Evolutionary conservation across 2,113 vertebrate genomes (phyloP), one percentile per base, ranked within the genome.

Genomic region (Callipepla californica): DNA sequence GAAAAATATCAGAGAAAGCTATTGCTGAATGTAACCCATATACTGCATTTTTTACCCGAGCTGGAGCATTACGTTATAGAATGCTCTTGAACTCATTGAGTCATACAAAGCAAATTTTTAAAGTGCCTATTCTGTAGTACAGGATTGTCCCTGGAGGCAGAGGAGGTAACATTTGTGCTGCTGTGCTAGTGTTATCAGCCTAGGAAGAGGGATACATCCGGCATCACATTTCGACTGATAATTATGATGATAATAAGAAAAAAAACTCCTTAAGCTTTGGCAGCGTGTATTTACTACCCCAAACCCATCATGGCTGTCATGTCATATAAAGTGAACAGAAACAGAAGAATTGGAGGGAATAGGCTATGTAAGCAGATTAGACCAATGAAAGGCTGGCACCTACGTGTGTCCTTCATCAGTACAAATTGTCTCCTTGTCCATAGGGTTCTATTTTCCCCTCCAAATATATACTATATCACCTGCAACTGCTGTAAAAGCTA

Each of bases 171-270:
- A 89, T 95, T 85, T 93, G 72, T 95, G 47, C 36, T 93, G 50
- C 87, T 94, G 58, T 83, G 93, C 66, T 95, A 87, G 87, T 63
- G 58, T 68, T 92, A 61, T 66, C 88, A 96, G 78, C 80, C 73
- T 47, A n/a, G 69, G 75, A 96, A 96, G 72, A 89, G n/a, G 72
- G 96, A 69, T 85, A 19, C 80, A 95, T 92, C 72, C 18, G 22
- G 82, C 69, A 89, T 87, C 85, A 72, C 38, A 36, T 96, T 98
- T 94, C 96, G 87, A 67, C 89, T 96, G 95, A 97, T 97, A 96
- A 97, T 84, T 84, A 94, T 58, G 84, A 96, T 0, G 42, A 93
- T 93, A 95, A 93, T 7, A 87, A 93, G 79, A 80, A 92, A 89
- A 86, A 92, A 92, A 79, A 87, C 93, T 65, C 85, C 84, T 95